A percentile compares a stretch with the other conserved stretches of the same genome.
These are phyloP conservation scores for Stenichneumon culpator DNA, from an alignment of 2,888 invertebrate genomes.

Conservation along the genomic window DNA sequence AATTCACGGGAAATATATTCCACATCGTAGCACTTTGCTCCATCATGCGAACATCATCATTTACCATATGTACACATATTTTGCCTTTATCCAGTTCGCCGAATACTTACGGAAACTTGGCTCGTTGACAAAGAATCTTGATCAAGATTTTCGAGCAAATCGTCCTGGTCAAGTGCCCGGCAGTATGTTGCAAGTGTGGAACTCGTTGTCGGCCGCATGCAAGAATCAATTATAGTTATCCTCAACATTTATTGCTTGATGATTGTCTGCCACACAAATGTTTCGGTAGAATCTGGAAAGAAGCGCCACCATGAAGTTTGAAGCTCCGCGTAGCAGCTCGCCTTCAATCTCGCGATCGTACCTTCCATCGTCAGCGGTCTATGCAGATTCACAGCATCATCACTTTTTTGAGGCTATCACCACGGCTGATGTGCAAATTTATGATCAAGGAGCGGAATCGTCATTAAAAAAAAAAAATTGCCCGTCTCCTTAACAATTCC, in stretches of 20 bases:
- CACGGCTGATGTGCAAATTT: background rate
- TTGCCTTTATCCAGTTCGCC: conserved; percentile 20
- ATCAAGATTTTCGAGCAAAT: conserved; percentile 44
- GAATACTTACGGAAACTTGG: conserved; percentile 31
- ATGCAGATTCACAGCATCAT: background rate
- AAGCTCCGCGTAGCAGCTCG: background rate
- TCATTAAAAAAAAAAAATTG: too few species aligned
- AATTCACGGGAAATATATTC: conserved; percentile 33
- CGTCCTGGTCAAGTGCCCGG: conserved; percentile 32
- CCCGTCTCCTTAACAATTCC: background rate
- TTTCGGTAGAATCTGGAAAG: background rate
- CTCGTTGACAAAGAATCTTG: conserved; percentile 53
- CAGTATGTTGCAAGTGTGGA: conserved; percentile 7
- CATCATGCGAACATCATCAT: conserved; percentile 10
- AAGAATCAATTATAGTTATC: conserved; percentile 40
- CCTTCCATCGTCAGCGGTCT: background rate
- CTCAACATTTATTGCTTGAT: conserved; percentile 26
- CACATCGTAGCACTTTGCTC: conserved; percentile 23
- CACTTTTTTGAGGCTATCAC: background rate
- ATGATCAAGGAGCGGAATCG: too few species aligned
- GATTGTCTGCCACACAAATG: conserved; percentile 7
- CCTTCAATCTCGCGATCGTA: background rate
- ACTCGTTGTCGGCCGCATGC: background rate
- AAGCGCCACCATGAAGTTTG: background rate
- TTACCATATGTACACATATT: conserved; percentile 33